Evolutionary conservation across 2,888 invertebrate species (phyloP), one percentile per base, ranked within the genome.

Genomic region (Galeruca laticollis): DNA sequence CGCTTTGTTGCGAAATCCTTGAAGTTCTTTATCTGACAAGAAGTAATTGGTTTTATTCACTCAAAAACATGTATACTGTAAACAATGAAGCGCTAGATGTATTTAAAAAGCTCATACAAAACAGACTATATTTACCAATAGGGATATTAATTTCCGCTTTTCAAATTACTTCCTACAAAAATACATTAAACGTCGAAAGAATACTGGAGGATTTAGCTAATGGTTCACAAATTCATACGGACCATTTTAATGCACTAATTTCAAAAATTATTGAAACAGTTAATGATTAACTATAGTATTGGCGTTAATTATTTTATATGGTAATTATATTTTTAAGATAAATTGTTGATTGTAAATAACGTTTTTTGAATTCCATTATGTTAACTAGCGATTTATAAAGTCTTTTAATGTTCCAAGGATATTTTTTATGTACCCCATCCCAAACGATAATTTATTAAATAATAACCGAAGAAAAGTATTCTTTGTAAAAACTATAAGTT

Each of bases 41-140:
- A 40, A 76, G 75, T 31, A 75, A 73, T 5, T 75, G 83, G 74
- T 82, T 82, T 69, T 61, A 65, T 40, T 74, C 78, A 31, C 69
- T 84, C 8, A 82, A 81, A 73, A 73, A 74, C 9, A 60, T 79
- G 11, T 84, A 84, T 66, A 68, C 60, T 18, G 73, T 76, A 40
- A 81, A 73, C 61, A 49, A 73, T 5, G 76, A 80, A 20, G 78
- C 79, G 2, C 47, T 75, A 26, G 60, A 72, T 11, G 77, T 80
- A 40, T 83, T 83, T 69, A 73, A 78, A 61, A 68, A 73, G n/a
- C 71, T 82, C 9, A 77, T 82, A 15, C 76, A 74, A 43, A 78
- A 79, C 60, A 78, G 80, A 67, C 77, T 82, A 37, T 84, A 81
- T 70, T 73, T 83, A 60, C 82, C 83, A 15, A 73, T 78, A 15